phyloP scores from a whole-genome alignment of 2,888 invertebrate genomes.

The Athalia rosae region DNA sequence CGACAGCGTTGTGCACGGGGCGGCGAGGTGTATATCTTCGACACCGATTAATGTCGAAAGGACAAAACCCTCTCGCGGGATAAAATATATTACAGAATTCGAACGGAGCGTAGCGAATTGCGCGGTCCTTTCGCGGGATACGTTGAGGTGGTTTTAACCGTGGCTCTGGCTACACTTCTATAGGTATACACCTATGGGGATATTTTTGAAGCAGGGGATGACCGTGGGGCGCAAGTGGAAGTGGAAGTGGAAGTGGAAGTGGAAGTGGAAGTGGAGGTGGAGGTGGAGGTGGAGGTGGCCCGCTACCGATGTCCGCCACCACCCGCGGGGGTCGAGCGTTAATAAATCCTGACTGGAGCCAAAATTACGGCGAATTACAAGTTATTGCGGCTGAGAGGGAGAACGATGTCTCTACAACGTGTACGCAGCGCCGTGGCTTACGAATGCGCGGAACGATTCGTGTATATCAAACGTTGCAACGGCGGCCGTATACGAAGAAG shows the following conservation, averaged over 20 bases:
- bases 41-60: conserved; percentile 40
- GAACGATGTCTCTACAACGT: conserved; percentile 11
- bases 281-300: conserved; percentile 19
- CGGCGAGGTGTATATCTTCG: conserved; percentile 18
- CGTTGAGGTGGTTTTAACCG: not conserved
- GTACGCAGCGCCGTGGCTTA: not conserved
- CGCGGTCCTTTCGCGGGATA: conserved; percentile 34
- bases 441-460: not conserved
- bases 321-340: conserved; percentile 39
- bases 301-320: conserved; percentile 42
- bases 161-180: too few relatives aligned
- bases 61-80: conserved; percentile 42
- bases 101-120: conserved; percentile 30
- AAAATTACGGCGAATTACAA: conserved; percentile 46
- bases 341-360: conserved; percentile 44
- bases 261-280: too few relatives aligned
- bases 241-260: not conserved
- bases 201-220: too few relatives aligned
- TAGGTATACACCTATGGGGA: too few relatives aligned
- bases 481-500: too few relatives aligned
- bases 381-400: conserved; percentile 42
- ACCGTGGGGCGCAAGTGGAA: too few relatives aligned
- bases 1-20: too few relatives aligned
- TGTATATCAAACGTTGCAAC: too few relatives aligned
- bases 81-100: conserved; percentile 43